Conservation (phyloP, 2,113 vertebrate genomes). For the Coptodon rendalli region DNA sequence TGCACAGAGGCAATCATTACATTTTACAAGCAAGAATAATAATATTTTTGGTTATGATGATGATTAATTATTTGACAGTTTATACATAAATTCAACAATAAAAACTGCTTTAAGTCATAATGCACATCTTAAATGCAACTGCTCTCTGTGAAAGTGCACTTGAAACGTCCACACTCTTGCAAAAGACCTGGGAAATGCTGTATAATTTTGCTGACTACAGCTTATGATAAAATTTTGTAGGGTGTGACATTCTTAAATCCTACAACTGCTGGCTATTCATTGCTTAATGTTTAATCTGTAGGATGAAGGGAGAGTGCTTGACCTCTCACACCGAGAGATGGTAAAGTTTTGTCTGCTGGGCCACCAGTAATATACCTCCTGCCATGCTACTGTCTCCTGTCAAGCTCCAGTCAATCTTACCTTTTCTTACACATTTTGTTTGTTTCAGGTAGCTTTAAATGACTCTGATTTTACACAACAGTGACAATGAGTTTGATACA, state of each 20-base stretch:
- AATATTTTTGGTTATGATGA: background rate
- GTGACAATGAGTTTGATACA: background rate
- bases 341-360: conserved; percentile 2
- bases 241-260: conserved; percentile 39
- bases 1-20: background rate
- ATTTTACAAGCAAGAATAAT: background rate
- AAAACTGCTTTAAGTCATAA: background rate
- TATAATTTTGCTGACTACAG: conserved; percentile 34
- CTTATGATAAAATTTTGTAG: conserved; percentile 39
- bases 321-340: conserved; percentile 30
- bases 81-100: background rate
- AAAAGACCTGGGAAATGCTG: background rate
- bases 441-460: background rate
- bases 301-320: background rate
- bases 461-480: background rate
- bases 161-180: background rate
- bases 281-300: conserved; percentile 22
- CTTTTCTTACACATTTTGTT: background rate
- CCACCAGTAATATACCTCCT: background rate
- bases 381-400: background rate
- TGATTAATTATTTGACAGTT: background rate
- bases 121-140: background rate
- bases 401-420: background rate
- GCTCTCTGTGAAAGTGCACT: background rate
- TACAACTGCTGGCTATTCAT: conserved; percentile 14